phyloP scores from a whole-genome alignment of 2,113 vertebrate genomes.

The Pagrus major region DNA sequence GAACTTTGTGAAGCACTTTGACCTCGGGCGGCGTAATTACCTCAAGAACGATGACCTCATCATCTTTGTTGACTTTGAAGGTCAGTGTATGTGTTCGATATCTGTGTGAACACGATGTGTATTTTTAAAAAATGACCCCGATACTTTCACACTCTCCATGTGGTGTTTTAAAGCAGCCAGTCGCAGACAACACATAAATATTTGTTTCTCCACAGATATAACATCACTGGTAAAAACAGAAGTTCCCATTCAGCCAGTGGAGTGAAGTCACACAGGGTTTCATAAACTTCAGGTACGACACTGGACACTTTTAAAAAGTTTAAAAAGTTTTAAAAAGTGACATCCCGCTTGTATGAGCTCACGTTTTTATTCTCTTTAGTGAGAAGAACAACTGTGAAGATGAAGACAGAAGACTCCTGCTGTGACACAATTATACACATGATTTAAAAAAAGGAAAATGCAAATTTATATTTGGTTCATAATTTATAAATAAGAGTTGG shows the following conservation, averaged over 20 bases:
- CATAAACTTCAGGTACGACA: conserved; percentile 11
- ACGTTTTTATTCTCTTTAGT: not conserved
- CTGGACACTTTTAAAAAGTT: not conserved
- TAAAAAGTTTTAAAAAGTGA: conserved; percentile 1
- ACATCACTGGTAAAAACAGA: conserved; percentile 79
- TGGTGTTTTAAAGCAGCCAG: not conserved
- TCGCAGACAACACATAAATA: not conserved
- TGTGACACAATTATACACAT: not conserved
- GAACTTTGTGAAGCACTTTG: conserved; percentile 80
- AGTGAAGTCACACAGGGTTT: conserved; percentile 8
- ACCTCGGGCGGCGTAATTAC: conserved; percentile 79
- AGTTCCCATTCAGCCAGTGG: conserved; percentile 71
- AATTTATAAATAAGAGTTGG: not conserved
- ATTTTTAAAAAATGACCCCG: too few species aligned
- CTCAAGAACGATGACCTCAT: conserved; percentile 84
- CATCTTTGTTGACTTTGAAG: conserved; percentile 82
- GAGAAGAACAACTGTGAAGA: conserved; percentile 11
- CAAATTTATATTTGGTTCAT: not conserved
- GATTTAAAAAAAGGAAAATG: not conserved
- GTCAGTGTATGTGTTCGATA: conserved; percentile 45
- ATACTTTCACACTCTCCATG: not conserved
- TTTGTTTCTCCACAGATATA: conserved; percentile 71
- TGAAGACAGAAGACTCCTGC: not conserved
- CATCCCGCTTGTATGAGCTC: not conserved
- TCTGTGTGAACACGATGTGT: not conserved